Evolutionary conservation across 2,113 vertebrate genomes (phyloP).

Genomic region (Rhabdomys dilectus): DNA sequence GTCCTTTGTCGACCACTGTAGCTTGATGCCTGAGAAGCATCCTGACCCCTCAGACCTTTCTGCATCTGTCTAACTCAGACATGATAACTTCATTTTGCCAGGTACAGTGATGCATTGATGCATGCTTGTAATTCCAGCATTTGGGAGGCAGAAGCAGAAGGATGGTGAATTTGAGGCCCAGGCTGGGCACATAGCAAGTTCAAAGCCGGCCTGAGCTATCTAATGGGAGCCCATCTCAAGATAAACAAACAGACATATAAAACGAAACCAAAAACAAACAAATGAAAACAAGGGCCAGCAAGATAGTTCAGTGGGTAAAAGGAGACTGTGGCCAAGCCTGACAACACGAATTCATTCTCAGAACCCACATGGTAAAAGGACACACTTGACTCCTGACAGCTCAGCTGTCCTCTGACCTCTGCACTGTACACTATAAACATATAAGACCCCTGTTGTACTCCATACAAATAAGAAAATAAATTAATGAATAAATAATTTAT

Average conservation of each 20-base stretch:
- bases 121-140: neutral
- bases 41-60: neutral
- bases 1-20: accelerated
- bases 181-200: neutral
- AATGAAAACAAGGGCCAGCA: neutral
- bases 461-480: neutral
- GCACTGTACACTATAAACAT: neutral
- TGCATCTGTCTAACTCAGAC: neutral
- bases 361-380: neutral
- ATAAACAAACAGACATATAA: neutral
- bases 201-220: neutral
- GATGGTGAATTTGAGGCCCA: neutral
- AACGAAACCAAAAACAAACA: neutral
- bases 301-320: neutral
- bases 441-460: too few species aligned
- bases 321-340: neutral
- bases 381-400: neutral
- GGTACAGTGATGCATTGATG: neutral
- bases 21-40: neutral
- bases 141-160: neutral
- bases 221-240: neutral
- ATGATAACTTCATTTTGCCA: neutral
- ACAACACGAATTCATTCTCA: neutral
- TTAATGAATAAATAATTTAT: neutral
- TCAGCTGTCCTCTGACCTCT: neutral